A percentile compares a stretch with the other conserved stretches of the same genome.
Evolutionary conservation across 2,888 invertebrate species (phyloP).

Genomic region (Orthosia incerta): DNA sequence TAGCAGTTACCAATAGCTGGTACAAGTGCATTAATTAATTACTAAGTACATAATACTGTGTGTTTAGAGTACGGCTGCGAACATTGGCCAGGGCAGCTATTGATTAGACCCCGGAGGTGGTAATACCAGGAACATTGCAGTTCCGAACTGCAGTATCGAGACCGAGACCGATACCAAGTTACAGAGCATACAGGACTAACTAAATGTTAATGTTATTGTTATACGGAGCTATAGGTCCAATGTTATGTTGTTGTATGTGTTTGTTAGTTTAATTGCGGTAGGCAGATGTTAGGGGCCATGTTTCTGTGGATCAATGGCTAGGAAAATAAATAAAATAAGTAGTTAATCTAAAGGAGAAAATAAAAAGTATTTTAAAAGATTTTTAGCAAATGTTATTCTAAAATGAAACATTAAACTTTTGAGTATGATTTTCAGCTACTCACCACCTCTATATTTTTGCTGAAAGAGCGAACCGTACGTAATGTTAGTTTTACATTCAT

Average conservation of each 20-base stretch:
- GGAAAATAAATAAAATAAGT: not conserved
- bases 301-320: not conserved
- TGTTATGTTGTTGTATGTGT: slow-evolving; percentile 36
- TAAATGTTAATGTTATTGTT: slow-evolving; percentile 63
- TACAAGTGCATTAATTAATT: slow-evolving; percentile 58
- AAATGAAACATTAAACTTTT: slow-evolving; percentile 27
- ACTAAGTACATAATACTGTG: slow-evolving; percentile 57
- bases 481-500: slow-evolving; percentile 57
- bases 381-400: not conserved
- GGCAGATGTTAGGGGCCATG: slow-evolving; percentile 12
- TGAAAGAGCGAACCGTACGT: slow-evolving; percentile 46
- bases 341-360: not conserved
- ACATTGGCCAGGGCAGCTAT: slow-evolving; percentile 61
- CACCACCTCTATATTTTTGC: slow-evolving; percentile 29
- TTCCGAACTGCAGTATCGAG: slow-evolving; percentile 63
- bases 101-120: slow-evolving; percentile 65
- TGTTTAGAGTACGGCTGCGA: slow-evolving; percentile 61
- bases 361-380: not conserved
- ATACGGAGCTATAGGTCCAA: slow-evolving; percentile 24
- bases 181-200: slow-evolving; percentile 56
- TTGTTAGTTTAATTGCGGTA: slow-evolving; percentile 39
- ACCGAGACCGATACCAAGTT: slow-evolving; percentile 64
- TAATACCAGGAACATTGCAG: slow-evolving; percentile 59
- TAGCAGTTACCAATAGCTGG: slow-evolving; percentile 6
- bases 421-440: slow-evolving; percentile 21